Evolutionary conservation across 2,888 invertebrate genomes (phyloP), one percentile per base, ranked within the genome.

Genomic region (Thera obeliscata): DNA sequence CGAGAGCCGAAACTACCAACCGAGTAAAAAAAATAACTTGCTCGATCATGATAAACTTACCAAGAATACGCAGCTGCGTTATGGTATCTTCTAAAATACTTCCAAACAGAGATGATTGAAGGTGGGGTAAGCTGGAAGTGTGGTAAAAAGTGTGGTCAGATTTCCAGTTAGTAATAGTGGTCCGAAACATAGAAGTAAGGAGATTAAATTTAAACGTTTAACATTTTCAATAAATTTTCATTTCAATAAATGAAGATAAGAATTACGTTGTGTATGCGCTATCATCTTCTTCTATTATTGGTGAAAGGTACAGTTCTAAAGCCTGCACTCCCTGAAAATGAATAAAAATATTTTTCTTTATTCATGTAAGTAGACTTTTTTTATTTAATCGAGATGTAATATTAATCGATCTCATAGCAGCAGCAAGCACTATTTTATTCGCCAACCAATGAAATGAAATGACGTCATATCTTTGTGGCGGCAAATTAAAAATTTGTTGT

Each of bases 11-110:
- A 22, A 22, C 22, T 22, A 22, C 22, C 22, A 22, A 22, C 22
- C 22, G 22, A 22, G 22, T 22, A 22, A 22, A 22, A 22, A 22
- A 22, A 22, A 22, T 22, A 22, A 22, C 22, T 22, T 22, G 22
- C 22, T 22, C 22, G 22, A 22, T 22, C 22, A 22, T 22, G 22
- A 22, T 22, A 22, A 22, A 22, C 22, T 22, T 76, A 90, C 91
- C 77, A 11, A 90, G 75, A 60, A 91, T 81, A 11, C 81, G 79
- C 6, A 89, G 49, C 71, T 88, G 78, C 8, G 74, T 78, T 11
- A 88, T 72, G 0, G 78, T 70, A 60, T 89, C 89, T 75, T 89
- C 91, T 43, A 91, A 64, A 22, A 85, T 69, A 0, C 84, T 82
- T 2, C 85, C 87, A 67, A 86, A 86, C 12, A 90, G 56, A 1